Percentiles rank a stretch among this genome's conserved stretches.
These are phyloP conservation scores for Meandrusa payeni DNA, from an alignment of 2,888 invertebrate species.

Conservation along the genomic window DNA sequence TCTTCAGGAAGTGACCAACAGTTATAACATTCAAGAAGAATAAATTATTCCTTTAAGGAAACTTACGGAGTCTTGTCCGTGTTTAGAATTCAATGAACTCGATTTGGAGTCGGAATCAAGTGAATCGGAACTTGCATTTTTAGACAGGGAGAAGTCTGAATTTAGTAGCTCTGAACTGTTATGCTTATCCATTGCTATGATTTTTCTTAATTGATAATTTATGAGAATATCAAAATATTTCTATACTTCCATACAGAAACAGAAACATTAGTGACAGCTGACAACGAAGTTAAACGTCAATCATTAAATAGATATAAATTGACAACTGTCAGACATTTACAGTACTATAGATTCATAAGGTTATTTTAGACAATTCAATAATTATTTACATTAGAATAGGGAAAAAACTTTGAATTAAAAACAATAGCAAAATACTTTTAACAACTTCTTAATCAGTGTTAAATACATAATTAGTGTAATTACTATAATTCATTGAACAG, in stretches of 20 bases:
- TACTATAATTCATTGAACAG: too few species aligned
- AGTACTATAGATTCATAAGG: too few species aligned
- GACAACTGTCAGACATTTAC: too few species aligned
- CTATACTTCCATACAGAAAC: not conserved
- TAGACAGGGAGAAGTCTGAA: constrained; percentile 84
- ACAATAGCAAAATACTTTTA: too few species aligned
- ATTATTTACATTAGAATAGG: too few species aligned
- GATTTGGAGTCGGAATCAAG: constrained; percentile 92
- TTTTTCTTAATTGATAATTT: too few species aligned
- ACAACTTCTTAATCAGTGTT: too few species aligned
- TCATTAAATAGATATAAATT: not conserved
- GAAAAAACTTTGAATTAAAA: too few species aligned
- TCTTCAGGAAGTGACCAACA: constrained; percentile 56
- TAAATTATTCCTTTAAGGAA: constrained; percentile 73
- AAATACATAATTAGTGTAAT: too few species aligned
- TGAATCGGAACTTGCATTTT: constrained; percentile 90
- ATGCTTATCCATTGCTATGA: constrained; percentile 86
- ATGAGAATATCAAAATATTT: too few species aligned
- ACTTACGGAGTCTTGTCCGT: constrained; percentile 90
- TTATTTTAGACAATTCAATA: too few species aligned
- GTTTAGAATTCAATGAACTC: constrained; percentile 91
- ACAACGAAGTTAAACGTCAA: not conserved
- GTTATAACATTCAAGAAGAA: constrained; percentile 56
- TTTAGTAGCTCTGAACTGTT: constrained; percentile 84
- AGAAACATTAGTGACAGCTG: not conserved